Evolutionary conservation across 2,113 vertebrate species (phyloP), one percentile per base, ranked within the genome.

Genomic region (Gorsachius goisagi): DNA sequence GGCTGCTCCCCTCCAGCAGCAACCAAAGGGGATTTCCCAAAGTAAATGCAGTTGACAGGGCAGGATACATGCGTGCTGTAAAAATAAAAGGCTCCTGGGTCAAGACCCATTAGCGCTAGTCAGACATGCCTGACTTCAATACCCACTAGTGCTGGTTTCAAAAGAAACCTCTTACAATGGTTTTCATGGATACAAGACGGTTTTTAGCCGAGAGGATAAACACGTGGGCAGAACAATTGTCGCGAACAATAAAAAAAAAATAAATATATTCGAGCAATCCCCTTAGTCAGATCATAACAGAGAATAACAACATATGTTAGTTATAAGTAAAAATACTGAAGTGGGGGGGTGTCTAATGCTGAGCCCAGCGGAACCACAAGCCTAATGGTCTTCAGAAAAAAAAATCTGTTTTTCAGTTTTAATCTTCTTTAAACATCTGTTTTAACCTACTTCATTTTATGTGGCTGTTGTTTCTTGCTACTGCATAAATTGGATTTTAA

Each of bases 311-410:
- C 32, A 3, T 23, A 3, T 9, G 56, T 27, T 41, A 41, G 32
- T 12, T n/a, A 1, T 4, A 52, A 85, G 64, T 7, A 14, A 28
- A 28, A 44, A 39, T 4, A 11, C 16, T 2, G 0, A 9, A 47
- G 14, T 12, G 39, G 15, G 15, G 15, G n/a, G 59, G 35, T 7
- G 16, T 4, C 26, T 23, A 8, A 19, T 27, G n/a, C 30, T 11
- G 18, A 67, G 52, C 56, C 55, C 27, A 41, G 58, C 82, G 84
- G 55, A 41, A 12, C 52, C 3, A 2, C 50, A 28, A 64, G 53
- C 47, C 56, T 47, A 6, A 4, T 1, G 28, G n/a, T 39, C 60
- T 45, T 58, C 39, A 12, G 55, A 73, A 60, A 75, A 79, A 73
- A 60, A 75, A 79, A 73, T 20, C 50, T 56, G 60, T 1, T 7